A percentile compares a stretch with the other conserved stretches of the same genome.
Evolutionary conservation across 2,113 vertebrate species (phyloP).

Genomic region (Leuciscus idus): DNA sequence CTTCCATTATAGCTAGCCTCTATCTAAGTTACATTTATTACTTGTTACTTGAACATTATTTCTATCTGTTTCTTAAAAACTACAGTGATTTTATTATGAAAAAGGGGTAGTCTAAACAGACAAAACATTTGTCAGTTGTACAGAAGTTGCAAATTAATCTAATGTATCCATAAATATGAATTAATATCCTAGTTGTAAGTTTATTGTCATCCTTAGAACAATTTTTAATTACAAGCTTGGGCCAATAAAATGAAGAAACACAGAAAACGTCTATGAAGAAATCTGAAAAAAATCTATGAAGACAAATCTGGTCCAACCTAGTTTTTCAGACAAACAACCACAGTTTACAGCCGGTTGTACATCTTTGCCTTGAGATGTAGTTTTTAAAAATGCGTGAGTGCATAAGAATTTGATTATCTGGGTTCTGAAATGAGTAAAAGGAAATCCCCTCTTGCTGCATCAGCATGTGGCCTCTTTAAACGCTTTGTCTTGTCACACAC

Average conservation of each 20-base stretch:
- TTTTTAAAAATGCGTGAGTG: conserved; percentile 17
- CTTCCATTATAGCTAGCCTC: background rate
- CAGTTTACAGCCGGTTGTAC: background rate
- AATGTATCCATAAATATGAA: background rate
- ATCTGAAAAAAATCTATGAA: too few species aligned
- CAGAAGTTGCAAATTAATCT: too few species aligned
- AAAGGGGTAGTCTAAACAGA: too few species aligned
- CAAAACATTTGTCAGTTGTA: too few species aligned
- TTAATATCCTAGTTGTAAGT: background rate
- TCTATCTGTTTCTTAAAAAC: too few species aligned
- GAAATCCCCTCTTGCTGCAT: conserved; percentile 6
- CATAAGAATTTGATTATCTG: background rate
- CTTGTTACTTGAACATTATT: background rate
- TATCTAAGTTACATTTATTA: background rate
- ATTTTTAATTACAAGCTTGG: background rate
- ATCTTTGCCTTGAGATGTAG: background rate
- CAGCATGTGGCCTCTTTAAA: background rate
- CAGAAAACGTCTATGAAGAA: background rate
- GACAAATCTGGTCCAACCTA: background rate
- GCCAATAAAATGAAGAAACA: background rate
- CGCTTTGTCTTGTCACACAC: background rate
- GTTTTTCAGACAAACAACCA: background rate
- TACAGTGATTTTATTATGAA: too few species aligned
- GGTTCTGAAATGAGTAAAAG: conserved; percentile 18
- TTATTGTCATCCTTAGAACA: background rate